phyloP scores from a whole-genome alignment of 2,113 vertebrate species.

The Eretmochelys imbricata region DNA sequence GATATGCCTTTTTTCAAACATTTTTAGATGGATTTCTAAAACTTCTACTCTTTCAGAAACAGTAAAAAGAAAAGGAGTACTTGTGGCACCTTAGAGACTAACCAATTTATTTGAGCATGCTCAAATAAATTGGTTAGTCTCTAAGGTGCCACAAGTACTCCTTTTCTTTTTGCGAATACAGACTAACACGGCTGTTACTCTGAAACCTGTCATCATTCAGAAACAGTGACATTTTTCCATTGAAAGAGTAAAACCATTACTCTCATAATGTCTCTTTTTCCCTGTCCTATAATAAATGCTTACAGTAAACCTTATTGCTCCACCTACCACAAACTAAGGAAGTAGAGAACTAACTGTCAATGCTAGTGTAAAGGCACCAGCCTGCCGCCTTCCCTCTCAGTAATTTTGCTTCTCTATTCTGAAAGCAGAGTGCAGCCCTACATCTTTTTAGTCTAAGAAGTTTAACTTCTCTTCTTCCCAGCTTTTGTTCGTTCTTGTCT shows the following conservation, averaged over 20 bases:
- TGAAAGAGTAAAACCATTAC: neutral
- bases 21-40: neutral
- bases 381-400: neutral
- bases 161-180: too few species aligned
- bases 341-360: neutral
- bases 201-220: too few species aligned
- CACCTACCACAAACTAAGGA: neutral
- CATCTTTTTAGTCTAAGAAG: neutral
- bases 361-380: neutral
- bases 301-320: neutral
- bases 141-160: too few species aligned
- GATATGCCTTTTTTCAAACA: neutral
- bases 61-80: too few species aligned
- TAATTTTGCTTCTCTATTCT: neutral
- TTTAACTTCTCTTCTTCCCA: neutral
- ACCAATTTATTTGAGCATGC: too few species aligned
- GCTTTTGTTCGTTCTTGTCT: neutral
- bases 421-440: neutral
- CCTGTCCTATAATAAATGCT: neutral
- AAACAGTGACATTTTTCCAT: neutral
- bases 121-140: too few species aligned
- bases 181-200: too few species aligned
- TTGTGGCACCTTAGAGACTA: too few species aligned
- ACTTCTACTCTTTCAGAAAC: neutral
- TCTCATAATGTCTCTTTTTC: neutral